Conservation (phyloP, 2,888 invertebrate genomes). For the Mylabris sibirica region DNA sequence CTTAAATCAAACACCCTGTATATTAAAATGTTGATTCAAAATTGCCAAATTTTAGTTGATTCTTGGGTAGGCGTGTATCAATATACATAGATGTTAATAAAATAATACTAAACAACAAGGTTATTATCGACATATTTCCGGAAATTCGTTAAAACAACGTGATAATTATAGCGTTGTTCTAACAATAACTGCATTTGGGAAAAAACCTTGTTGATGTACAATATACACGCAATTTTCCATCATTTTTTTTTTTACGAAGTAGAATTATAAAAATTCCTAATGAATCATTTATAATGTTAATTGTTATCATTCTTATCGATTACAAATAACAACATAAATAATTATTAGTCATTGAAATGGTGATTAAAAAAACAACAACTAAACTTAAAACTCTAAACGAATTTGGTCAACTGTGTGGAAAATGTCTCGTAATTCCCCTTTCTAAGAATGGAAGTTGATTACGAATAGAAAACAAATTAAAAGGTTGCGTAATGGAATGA, state of each 20-base stretch:
- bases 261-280: neutral
- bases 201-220: neutral
- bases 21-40: no score
- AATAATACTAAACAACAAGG: neutral
- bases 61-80: no score
- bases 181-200: neutral
- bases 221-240: neutral
- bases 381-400: no score
- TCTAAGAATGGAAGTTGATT: no score
- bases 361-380: no score
- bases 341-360: no score
- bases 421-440: no score
- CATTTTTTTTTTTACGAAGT: neutral
- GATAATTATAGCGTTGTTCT: neutral
- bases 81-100: neutral
- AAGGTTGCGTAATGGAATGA: neutral
- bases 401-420: no score
- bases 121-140: neutral
- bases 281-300: neutral
- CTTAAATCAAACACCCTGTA: no score
- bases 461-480: neutral
- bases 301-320: neutral
- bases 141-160: neutral
- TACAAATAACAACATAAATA: neutral
- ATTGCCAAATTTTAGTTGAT: no score